Conservation (phyloP, 1,140 invertebrate species). For the Forficula auricularia region DNA sequence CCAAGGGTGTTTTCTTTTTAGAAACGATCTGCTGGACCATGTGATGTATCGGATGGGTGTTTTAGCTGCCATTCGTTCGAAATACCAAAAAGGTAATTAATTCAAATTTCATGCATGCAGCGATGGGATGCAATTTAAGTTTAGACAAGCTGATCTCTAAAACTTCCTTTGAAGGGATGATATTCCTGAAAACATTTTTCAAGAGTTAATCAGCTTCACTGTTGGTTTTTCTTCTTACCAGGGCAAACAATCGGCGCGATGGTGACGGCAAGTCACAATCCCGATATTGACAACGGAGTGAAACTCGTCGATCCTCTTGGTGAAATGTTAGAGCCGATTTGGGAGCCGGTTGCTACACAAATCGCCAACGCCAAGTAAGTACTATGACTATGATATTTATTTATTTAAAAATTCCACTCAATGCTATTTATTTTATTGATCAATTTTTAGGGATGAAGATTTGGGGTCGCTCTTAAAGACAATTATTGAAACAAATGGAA, state of each 20-base stretch:
- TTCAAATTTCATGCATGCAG: conserved; percentile 5
- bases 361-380: conserved; percentile 56
- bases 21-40: conserved; percentile 64
- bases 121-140: neutral
- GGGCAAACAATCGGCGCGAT: conserved; percentile 70
- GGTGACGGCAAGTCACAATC: conserved; percentile 98
- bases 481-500: conserved; percentile 38
- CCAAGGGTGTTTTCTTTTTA: conserved; percentile 30
- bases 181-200: neutral
- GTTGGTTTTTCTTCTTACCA: too few species aligned
- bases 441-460: conserved; percentile 36
- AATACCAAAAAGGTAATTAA: conserved; percentile 50
- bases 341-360: conserved; percentile 78
- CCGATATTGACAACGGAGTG: conserved; percentile 88
- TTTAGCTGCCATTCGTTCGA: conserved; percentile 71
- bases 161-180: neutral
- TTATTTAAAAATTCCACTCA: neutral
- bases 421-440: conserved; percentile 10
- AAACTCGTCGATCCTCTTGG: conserved; percentile 91
- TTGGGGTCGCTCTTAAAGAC: conserved; percentile 35
- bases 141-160: neutral
- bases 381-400: conserved; percentile 1
- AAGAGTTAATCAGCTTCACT: too few species aligned
- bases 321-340: conserved; percentile 83
- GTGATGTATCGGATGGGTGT: conserved; percentile 85